Evolutionary conservation across 2,888 invertebrate species (phyloP), one percentile per base, ranked within the genome.

Genomic region (Xestia ashworthii): DNA sequence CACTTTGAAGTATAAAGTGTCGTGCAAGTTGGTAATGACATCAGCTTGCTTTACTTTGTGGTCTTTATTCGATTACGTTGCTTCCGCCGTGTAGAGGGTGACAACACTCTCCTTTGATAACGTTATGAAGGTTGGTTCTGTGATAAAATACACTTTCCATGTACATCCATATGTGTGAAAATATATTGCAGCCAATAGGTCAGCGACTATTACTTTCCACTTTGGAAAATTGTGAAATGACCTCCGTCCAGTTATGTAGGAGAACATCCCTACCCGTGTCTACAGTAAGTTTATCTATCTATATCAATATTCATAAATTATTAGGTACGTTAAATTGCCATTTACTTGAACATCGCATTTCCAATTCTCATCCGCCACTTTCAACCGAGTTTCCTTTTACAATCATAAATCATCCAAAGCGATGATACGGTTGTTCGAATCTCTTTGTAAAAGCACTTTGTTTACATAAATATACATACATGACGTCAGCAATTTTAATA

Each of bases 381-480:
- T 60, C 3, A 32, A 11, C 12, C 25, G 50, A 80, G 25, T 50
- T 75, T 58, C 25, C 5, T 76, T 38, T 76, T 22, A 80, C 58
- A 65, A 66, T 74, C 75, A 38, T 76, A 50, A 19, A 66, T 41
- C 53, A 65, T 44, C 44, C 44, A 50, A 67, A 62, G 6, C 46
- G 44, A 70, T 46, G 46, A 60, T 83, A 53, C 60, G 66, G 50
- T 67, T 78, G 62, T 78, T 64, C 32, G 48, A 50, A 58, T 58
- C 53, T 60, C 82, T 69, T 65, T 69, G 25, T 68, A 58, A 68
- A 83, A 83, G 62, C 83, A 71, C 50, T 83, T 81, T 78, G 71
- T 78, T 77, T 65, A 62, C 41, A 68, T 68, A 44, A 71, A 78
- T 71, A 58, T 50, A 19, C 38, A 58, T 50, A 19, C 38, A 69